These are phyloP conservation scores for Flexamia atlantica DNA, from an alignment of 2,888 invertebrate genomes.

Conservation along the genomic window DNA sequence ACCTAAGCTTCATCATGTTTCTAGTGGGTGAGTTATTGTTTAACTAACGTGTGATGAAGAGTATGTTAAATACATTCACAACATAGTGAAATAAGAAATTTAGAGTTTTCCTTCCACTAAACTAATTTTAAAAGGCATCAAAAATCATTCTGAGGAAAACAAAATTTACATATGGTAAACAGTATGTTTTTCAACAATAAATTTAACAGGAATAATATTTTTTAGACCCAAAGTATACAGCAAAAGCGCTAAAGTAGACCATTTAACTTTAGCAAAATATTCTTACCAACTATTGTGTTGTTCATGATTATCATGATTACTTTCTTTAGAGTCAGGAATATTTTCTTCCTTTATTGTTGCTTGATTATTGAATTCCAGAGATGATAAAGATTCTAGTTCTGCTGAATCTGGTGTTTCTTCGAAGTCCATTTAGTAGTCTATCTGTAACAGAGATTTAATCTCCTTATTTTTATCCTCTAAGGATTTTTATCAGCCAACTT, in stretches of 20 bases:
- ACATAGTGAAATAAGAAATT: too few relatives aligned
- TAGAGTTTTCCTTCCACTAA: too few relatives aligned
- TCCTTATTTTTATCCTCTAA: too few relatives aligned
- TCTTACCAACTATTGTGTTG: constrained; percentile 11
- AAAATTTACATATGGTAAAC: too few relatives aligned
- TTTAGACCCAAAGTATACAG: background rate
- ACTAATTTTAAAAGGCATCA: too few relatives aligned
- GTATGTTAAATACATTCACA: too few relatives aligned
- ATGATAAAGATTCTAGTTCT: constrained; percentile 48
- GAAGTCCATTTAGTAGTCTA: constrained; percentile 55
- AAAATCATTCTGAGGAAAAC: too few relatives aligned
- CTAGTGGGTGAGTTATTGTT: too few relatives aligned
- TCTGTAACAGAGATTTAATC: background rate
- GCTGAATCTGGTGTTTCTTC: constrained; percentile 43
- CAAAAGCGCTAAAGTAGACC: background rate
- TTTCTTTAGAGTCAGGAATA: background rate
- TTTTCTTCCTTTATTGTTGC: constrained; percentile 49
- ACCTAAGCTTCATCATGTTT: too few relatives aligned
- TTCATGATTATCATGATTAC: background rate
- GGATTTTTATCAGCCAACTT: too few relatives aligned
- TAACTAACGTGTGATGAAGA: too few relatives aligned
- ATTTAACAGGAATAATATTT: background rate
- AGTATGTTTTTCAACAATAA: too few relatives aligned
- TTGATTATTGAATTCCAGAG: constrained; percentile 60
- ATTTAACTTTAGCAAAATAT: background rate